phyloP scores from a whole-genome alignment of 37 sponge, comb jelly and placozoan genomes.

The Chondrilla cf. caribensis region DNA sequence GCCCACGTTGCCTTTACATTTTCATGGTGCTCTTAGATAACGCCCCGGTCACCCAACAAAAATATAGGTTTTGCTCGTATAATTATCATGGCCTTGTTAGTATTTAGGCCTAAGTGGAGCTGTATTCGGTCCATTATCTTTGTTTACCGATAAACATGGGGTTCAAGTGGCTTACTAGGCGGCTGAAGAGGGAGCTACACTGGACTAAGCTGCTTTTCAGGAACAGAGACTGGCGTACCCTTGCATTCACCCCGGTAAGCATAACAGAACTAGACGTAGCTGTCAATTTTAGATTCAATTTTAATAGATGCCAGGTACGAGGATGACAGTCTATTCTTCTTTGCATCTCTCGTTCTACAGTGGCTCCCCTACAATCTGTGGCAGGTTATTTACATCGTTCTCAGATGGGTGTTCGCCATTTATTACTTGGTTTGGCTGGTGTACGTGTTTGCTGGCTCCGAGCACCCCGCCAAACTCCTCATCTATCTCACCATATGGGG shows the following conservation, averaged over 20 bases:
- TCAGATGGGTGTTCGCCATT: conserved; percentile 44
- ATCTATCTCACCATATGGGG: conserved; percentile 79
- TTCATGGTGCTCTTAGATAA: too few relatives aligned
- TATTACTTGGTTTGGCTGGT: conserved; percentile 57
- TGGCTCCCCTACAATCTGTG: conserved; percentile 62
- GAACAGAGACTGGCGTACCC: conserved; percentile 48
- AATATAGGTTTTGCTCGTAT: too few relatives aligned
- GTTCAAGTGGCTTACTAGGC: background rate
- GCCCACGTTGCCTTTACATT: too few relatives aligned
- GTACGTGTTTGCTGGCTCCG: background rate
- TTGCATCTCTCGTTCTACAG: conserved; percentile 7
- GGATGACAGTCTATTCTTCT: too few relatives aligned
- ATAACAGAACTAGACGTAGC: too few relatives aligned
- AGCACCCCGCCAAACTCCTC: conserved; percentile 20
- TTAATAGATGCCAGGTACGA: too few relatives aligned
- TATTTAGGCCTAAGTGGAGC: too few relatives aligned
- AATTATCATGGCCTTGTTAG: too few relatives aligned
- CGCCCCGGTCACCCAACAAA: too few relatives aligned
- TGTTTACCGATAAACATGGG: background rate
- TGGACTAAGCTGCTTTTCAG: conserved; percentile 27
- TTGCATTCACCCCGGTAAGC: conserved; percentile 61
- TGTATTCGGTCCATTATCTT: background rate
- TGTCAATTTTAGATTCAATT: too few relatives aligned
- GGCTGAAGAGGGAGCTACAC: conserved; percentile 41
- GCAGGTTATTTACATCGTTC: conserved; percentile 46